Percentiles rank a stretch among this genome's conserved stretches.
phyloP scores from a whole-genome alignment of 2,888 invertebrate species.

The Sphecodes monilicornis region DNA sequence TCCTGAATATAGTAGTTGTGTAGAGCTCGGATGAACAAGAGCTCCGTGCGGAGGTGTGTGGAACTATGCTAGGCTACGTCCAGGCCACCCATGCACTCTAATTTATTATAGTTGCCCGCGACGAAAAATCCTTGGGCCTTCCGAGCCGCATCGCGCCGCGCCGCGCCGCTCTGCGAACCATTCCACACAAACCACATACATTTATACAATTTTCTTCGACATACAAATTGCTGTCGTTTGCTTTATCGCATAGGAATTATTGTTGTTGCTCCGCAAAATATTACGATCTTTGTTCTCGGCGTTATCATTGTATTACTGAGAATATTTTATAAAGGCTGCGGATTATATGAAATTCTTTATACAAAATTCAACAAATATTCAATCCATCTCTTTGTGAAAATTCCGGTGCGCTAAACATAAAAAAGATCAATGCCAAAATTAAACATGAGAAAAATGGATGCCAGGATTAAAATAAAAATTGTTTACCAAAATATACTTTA shows the following conservation, averaged over 20 bases:
- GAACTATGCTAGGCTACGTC: conserved; percentile 30
- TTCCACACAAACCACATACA: neutral
- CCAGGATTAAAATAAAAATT: neutral
- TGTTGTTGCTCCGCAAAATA: neutral
- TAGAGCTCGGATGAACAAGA: conserved; percentile 56
- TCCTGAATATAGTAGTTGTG: conserved; percentile 55
- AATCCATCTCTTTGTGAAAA: neutral
- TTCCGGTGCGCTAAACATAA: neutral
- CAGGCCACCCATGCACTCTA: conserved; percentile 68
- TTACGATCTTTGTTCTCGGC: neutral
- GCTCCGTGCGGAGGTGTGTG: conserved; percentile 46
- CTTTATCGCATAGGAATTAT: neutral
- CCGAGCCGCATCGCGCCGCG: too few species aligned
- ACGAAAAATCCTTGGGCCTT: conserved; percentile 54
- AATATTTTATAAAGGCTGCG: neutral
- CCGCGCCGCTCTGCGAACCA: neutral
- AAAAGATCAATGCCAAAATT: neutral
- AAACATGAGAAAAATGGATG: neutral
- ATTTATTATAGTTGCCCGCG: conserved; percentile 66
- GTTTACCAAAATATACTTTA: too few species aligned
- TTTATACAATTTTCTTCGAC: neutral
- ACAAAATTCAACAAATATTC: neutral
- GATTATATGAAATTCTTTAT: neutral
- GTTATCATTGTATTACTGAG: neutral
- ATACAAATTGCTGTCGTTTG: neutral